Base-by-base conservation (phyloP, 2,888 invertebrate species). In the Synanthedon andrenaeformis region DNA sequence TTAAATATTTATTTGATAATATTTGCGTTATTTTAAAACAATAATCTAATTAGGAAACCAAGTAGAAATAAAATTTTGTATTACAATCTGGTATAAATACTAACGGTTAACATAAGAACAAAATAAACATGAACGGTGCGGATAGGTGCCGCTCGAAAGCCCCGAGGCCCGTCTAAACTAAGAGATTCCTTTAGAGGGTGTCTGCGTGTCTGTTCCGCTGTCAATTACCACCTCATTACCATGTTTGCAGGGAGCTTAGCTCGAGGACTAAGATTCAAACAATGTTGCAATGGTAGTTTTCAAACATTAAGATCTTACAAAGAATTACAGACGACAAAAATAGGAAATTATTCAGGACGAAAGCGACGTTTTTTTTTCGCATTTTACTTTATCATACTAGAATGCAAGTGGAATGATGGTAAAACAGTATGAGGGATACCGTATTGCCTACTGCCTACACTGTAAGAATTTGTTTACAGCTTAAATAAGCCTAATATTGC, bases 151-250 rank as follows among this genome's bases (percentile, higher is more conserved):
- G 52, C 56, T 56, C 56, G 55, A 54, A 60, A 57, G 55, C 57
- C 55, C 53, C 45, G 45, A 45, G 45, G 51, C 52, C n/a, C 35
- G 49, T 17, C 50, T 52, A 52, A 55, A 52, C 49, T 49, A 52
- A 55, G 23, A 52, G 42, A 54, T 52, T 50, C 51, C 52, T 55
- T 55, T 42, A 41, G 17, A 49, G 49, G 49, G 49, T 49, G 49
- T 49, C 49, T 49, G 23, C 49, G 49, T 8, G 49, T 64, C 67
- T 59, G 63, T 68, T 65, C 56, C 59, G 57, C 61, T 65, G 65
- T 66, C 69, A 68, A 67, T 70, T 67, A 64, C 62, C 56, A 54
- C 61, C 63, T 64, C 62, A 68, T 67, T 70, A 67, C 62, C 62
- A 66, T 69, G 64, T 65, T 67, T 62, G 59, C 58, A 57, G 56